A percentile compares a stretch with the other conserved stretches of the same genome.
Conservation (phyloP, 2,888 invertebrate genomes). For the Andrena minutula region DNA sequence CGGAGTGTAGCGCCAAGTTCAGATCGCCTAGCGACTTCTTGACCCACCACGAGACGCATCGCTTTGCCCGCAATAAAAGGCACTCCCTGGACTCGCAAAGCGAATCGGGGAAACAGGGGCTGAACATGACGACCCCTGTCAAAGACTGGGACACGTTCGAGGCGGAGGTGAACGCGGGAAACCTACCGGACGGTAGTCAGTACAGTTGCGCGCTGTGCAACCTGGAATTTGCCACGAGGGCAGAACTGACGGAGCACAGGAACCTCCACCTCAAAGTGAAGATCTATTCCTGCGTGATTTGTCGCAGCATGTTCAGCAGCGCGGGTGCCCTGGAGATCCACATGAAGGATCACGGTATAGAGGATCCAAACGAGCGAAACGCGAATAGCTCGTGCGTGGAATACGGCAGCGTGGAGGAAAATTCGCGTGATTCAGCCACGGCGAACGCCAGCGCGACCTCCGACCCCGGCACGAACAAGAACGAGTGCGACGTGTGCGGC, state of each 20-base stretch:
- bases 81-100: not conserved
- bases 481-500: conserved; percentile 87
- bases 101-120: not conserved
- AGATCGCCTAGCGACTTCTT: conserved; percentile 86
- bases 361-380: conserved; percentile 72
- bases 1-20: conserved; percentile 86
- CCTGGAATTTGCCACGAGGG: conserved; percentile 87
- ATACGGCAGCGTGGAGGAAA: conserved; percentile 58
- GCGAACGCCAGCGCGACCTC: conserved; percentile 65
- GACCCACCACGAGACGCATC: conserved; percentile 82
- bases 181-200: conserved; percentile 35
- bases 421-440: conserved; percentile 46
- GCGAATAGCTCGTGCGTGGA: conserved; percentile 74
- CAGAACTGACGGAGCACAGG: conserved; percentile 88
- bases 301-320: conserved; percentile 88
- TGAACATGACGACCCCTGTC: conserved; percentile 32
- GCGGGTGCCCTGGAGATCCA: conserved; percentile 85
- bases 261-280: conserved; percentile 89
- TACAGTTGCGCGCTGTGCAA: conserved; percentile 88
- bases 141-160: conserved; percentile 67
- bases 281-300: conserved; percentile 87
- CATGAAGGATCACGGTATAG: conserved; percentile 82
- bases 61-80: conserved; percentile 8
- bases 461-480: conserved; percentile 70
- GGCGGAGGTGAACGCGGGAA: conserved; percentile 55